Evolutionary conservation across 2,888 invertebrate species (phyloP).

Genomic region (Caenorhabditis macrosperma): DNA sequence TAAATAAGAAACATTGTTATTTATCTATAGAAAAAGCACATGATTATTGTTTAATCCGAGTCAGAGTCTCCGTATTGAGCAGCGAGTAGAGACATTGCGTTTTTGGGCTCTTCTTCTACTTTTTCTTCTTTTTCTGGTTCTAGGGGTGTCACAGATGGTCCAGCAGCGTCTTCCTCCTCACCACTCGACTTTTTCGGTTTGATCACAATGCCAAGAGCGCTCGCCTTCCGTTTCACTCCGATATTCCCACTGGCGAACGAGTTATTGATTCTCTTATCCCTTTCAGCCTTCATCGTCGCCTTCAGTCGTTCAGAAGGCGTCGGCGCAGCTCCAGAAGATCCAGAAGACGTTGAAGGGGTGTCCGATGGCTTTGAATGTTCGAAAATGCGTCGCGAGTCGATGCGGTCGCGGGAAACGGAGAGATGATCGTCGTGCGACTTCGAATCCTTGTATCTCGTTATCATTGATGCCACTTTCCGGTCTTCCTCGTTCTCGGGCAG

Average conservation of each 20-base stretch:
- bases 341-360: conserved; percentile 30
- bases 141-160: neutral
- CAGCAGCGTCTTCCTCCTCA: neutral
- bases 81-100: conserved; percentile 29
- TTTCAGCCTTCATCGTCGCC: conserved; percentile 51
- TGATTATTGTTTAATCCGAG: no score
- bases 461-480: conserved; percentile 69
- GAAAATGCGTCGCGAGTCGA: conserved; percentile 62
- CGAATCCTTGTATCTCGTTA: conserved; percentile 68
- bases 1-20: no score
- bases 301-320: conserved; percentile 52
- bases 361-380: neutral
- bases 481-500: conserved; percentile 74
- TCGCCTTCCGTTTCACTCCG: neutral
- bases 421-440: conserved; percentile 68
- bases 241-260: conserved; percentile 15
- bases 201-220: conserved; percentile 32
- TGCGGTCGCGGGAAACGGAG: conserved; percentile 58
- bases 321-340: conserved; percentile 19
- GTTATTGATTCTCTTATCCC: conserved; percentile 57
- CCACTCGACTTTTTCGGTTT: conserved; percentile 24
- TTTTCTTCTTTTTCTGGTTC: neutral
- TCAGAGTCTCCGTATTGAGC: conserved; percentile 48
- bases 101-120: neutral
- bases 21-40: no score